Percentiles rank a stretch among this genome's conserved stretches.
These are phyloP conservation scores for Poicephalus gulielmi DNA, from an alignment of 2,113 vertebrate species.

Conservation along the genomic window DNA sequence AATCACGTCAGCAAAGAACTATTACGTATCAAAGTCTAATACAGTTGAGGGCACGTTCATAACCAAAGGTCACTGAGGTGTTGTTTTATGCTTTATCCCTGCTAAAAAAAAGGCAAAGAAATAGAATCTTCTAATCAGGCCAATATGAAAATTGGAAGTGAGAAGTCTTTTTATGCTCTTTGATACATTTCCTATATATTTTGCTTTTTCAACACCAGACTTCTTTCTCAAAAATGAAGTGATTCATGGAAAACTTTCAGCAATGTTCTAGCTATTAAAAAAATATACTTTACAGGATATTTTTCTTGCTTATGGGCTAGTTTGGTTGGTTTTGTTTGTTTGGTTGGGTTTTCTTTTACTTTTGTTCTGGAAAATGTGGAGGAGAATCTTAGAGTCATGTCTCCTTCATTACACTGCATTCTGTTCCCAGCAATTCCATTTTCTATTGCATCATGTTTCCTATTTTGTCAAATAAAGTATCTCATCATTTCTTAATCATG, in stretches of 20 bases:
- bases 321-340: not conserved
- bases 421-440: not conserved
- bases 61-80: not conserved
- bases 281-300: not conserved
- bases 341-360: not conserved
- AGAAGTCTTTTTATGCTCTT: not conserved
- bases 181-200: not conserved
- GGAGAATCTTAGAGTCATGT: not conserved
- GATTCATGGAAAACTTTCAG: not conserved
- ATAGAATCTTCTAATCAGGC: not conserved
- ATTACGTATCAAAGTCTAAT: not conserved
- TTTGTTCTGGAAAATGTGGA: not conserved
- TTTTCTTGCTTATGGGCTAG: not conserved
- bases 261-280: not conserved
- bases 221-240: not conserved
- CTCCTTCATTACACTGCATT: not conserved
- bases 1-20: not conserved
- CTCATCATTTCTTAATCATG: not conserved
- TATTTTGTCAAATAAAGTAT: not conserved
- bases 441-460: not conserved
- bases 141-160: not conserved
- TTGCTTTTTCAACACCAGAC: not conserved
- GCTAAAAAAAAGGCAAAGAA: not conserved
- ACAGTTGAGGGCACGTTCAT: not conserved
- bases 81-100: not conserved